Evolutionary conservation across 1,140 invertebrate species (phyloP), one percentile per base, ranked within the genome.

Genomic region (Ericerus pela): DNA sequence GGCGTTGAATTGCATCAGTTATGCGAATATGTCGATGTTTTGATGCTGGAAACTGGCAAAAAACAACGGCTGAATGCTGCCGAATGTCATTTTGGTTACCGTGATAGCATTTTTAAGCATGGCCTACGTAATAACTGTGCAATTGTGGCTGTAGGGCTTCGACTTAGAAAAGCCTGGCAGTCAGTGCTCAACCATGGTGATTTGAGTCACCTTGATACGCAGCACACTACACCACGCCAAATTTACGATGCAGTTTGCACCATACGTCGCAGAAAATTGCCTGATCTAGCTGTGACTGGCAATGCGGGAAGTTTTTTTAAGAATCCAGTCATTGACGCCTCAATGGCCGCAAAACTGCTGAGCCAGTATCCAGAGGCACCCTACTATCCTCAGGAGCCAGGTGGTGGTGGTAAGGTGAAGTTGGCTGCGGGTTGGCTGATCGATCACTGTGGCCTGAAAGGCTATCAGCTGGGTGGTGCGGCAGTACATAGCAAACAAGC

Each of bases 231-330:
- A 11, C 11, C 41, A 6, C n/a, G 18, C n/a, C 12, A 12, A n/a
- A 53, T 53, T 33, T 53, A 24, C 31, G 29, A 53, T 18, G 11
- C 16, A n/a, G 27, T 53, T 53, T 29, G 24, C 27, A 30, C 26
- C 2, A 30, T 53, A 2, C 52, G 52, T 5, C 24, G 16, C 3
- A 28, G 5, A 10, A 53, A 53, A 33, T 8, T 53, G 6, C 52
- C 52, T 29, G 52, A 53, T 30, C 52, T 29, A 14, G 5, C 10
- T 30, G 3, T 53, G 20, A 5, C 3, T 11, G 52, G 52, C 16
- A 53, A 53, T 30, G 26, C 52, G 4, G 52, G 52, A 14, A 53
- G 52, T 31, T 53, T 53, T 53, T 53, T 53, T 53, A 28, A 53
- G 18, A 53, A 53, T 27, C 52, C 52, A 2, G 2, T 53, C 10